Evolutionary conservation across 2,113 vertebrate species (phyloP), one percentile per base, ranked within the genome.

Genomic region (Calidris pugnax): DNA sequence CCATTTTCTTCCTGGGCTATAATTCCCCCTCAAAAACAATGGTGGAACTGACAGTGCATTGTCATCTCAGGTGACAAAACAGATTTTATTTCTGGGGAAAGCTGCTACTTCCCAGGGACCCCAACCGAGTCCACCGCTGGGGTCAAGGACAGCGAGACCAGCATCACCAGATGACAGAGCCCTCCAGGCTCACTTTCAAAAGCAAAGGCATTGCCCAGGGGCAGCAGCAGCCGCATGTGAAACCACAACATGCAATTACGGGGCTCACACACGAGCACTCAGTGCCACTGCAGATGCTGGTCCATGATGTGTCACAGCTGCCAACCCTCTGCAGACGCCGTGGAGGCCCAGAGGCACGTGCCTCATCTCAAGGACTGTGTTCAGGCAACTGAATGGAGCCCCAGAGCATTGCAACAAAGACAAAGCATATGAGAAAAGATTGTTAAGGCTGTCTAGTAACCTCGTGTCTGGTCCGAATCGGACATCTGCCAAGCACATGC

Each of bases 241-340:
- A 91, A 21, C 55, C 51, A 33, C 90, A 53, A 1, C 13, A 4
- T 5, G 23, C n/a, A n/a, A 10, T 5, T 27, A 57, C 1, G 10
- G 55, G 14, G 15, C 17, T 35, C 20, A 6, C 33, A 6, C 2
- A 3, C 1, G 2, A 73, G 53, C n/a, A 3, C 2, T 2, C 5
- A 1, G 33, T 7, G 47, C 37, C 53, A 4, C 53, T 39, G 33
- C 74, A 30, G 53, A 19, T 32, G 77, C 77, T 43, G 59, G 48
- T 69, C 48, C 55, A 2, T 0, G 15, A 2, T 0, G 18, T n/a
- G n/a, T 5, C 30, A 2, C 27, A 50, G 63, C 59, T 43, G 26
- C 37, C 48, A 33, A 5, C 2, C n/a, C 62, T 47, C 22, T 10
- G 14, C n/a, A 78, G 51, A 21, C 43, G 66, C 62, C 24, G 0